Percentiles rank a stretch among this genome's conserved stretches.
Evolutionary conservation across 2,797 vertebrate species (phyloP).

Genomic region (Thripadectes ignobilis): DNA sequence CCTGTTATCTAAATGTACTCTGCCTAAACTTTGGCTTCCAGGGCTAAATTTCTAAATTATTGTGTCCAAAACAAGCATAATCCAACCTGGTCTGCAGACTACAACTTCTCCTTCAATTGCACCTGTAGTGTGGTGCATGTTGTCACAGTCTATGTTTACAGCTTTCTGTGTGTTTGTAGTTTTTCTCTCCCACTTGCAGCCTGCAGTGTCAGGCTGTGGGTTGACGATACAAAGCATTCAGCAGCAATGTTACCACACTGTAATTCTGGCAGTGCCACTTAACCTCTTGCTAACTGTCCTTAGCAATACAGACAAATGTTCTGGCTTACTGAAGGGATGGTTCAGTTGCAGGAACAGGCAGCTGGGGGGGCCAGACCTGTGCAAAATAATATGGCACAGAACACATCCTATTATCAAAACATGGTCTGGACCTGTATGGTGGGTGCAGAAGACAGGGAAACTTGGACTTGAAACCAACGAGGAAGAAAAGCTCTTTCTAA

Average conservation of each 20-base stretch:
- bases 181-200: not conserved
- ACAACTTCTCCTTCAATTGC: not conserved
- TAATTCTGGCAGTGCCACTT: not conserved
- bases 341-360: accelerated
- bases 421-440: not conserved
- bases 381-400: not conserved
- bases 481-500: not conserved
- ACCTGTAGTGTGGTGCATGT: not conserved
- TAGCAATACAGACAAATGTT: not conserved
- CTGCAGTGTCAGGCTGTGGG: not conserved
- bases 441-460: not conserved
- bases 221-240: not conserved
- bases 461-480: not conserved
- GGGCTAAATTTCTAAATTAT: not conserved
- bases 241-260: not conserved
- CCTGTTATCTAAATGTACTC: not conserved
- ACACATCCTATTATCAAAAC: not conserved
- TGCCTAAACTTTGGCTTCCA: not conserved
- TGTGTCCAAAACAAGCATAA: not conserved
- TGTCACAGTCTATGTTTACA: not conserved
- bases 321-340: not conserved
- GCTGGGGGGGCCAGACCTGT: not conserved
- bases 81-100: not conserved
- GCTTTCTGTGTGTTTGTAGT: not conserved
- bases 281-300: not conserved